A percentile compares a stretch with the other conserved stretches of the same genome.
Evolutionary conservation across 2,113 vertebrate species (phyloP).

Genomic region (Reinhardtius hippoglossoides): DNA sequence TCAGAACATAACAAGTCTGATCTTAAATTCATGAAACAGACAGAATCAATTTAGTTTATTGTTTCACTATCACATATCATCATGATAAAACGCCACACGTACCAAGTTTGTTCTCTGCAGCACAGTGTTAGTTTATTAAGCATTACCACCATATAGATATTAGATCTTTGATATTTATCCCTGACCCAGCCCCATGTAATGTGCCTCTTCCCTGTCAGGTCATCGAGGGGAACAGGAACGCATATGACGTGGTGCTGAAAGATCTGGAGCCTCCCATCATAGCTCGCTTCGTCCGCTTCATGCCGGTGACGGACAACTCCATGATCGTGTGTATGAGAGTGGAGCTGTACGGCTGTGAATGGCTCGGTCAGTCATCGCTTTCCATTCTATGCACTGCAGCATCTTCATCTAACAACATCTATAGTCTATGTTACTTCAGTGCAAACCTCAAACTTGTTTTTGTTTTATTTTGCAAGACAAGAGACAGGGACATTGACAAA

Average conservation of each 20-base stretch:
- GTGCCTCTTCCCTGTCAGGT: constrained; percentile 80
- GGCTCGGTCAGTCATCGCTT: constrained; percentile 87
- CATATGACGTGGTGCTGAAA: constrained; percentile 94
- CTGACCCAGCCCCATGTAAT: not conserved
- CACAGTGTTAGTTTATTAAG: not conserved
- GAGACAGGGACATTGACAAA: too few species aligned
- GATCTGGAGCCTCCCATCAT: constrained; percentile 96
- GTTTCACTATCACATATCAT: too few species aligned
- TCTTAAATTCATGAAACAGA: too few species aligned
- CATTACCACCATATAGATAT: not conserved
- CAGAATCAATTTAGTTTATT: too few species aligned
- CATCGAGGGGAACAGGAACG: constrained; percentile 94
- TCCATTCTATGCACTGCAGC: not conserved
- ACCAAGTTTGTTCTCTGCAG: too few species aligned
- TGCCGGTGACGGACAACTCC: constrained; percentile 92
- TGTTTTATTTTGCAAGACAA: too few species aligned
- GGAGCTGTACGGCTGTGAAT: constrained; percentile 96
- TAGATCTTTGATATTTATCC: not conserved
- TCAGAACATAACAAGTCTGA: too few species aligned
- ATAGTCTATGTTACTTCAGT: not conserved
- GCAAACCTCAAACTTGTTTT: not conserved
- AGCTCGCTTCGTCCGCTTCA: constrained; percentile 92
- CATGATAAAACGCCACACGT: too few species aligned
- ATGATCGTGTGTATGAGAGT: constrained; percentile 96
- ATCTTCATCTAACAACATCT: not conserved